Evolutionary conservation across 2,113 vertebrate species (phyloP), one percentile per base, ranked within the genome.

Genomic region (Lynx canadensis): DNA sequence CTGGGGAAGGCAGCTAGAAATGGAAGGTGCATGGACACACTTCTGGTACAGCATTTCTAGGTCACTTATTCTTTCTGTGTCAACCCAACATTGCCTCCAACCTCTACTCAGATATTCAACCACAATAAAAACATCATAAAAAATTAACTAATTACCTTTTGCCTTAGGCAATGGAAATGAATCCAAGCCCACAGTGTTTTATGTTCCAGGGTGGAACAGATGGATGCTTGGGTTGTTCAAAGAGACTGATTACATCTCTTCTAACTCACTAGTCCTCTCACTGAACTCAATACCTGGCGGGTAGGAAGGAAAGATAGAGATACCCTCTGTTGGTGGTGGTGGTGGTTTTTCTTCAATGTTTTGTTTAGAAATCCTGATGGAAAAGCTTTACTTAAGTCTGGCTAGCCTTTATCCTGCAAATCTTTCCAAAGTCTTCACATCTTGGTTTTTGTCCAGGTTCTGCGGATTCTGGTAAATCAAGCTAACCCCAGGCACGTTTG

Each of bases 381-480:
- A 91, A 95, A 93, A 79, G 41, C 33, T 94, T 92, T 87, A 68
- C 79, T 97, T 84, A 74, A 74, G 88, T 88, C 55, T 95, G 63
- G 52, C 78, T 84, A 83, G 66, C 66, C 94, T 95, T 90, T 74
- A 68, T 74, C 88, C 88, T 86, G 55, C 31, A 66, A 89, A 97
- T 95, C 91, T 95, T 95, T 95, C 92, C 94, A 95, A 96, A 96
- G 45, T 0, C 71, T 97, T 91, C 63, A n/a, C 3, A 23, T 36
- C 89, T 97, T 96, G 78, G 82, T 45, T 41, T 13, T 85, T 82
- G 82, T 82, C 92, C 96, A 98, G 85, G 88, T 94, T 94, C 84
- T 94, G 88, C 38, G 66, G 96, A 91, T 97, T 97, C 94, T 80
- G 93, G 73, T 85, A 97, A 95, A 82, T 90, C 57, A 80, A 78